Percentiles rank a stretch among this genome's conserved stretches.
Conservation (phyloP, 1,140 invertebrate species). For the Penaeus japonicus region DNA sequence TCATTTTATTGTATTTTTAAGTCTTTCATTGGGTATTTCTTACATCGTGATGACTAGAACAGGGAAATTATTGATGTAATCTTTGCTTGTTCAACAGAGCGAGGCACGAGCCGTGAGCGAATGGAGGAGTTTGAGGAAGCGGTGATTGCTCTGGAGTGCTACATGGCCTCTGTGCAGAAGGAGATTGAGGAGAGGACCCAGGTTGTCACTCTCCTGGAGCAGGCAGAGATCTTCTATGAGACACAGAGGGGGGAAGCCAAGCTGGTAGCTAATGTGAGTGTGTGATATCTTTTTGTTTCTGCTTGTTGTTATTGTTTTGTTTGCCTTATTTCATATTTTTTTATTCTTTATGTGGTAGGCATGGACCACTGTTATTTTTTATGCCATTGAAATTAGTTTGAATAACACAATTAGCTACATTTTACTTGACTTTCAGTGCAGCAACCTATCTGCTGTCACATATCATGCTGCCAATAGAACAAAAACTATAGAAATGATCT, state of each 20-base stretch:
- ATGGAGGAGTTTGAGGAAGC: slow-evolving; percentile 83
- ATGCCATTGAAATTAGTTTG: neutral
- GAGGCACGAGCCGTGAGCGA: slow-evolving; percentile 61
- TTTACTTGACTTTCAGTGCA: neutral
- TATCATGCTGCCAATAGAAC: no score
- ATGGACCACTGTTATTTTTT: neutral
- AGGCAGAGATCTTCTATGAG: slow-evolving; percentile 86
- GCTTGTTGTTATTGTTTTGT: neutral
- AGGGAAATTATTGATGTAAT: no score
- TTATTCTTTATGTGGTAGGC: neutral
- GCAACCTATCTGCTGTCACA: neutral
- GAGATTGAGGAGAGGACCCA: slow-evolving; percentile 82
- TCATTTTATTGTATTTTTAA: no score
- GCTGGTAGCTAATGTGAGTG: slow-evolving; percentile 89
- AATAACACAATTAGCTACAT: neutral
- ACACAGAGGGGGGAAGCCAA: slow-evolving; percentile 90
- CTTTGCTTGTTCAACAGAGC: slow-evolving; percentile 10
- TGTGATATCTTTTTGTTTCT: slow-evolving; percentile 62
- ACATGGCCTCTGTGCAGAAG: slow-evolving; percentile 79
- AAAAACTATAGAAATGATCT: neutral
- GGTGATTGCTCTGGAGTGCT: slow-evolving; percentile 79
- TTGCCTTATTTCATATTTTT: neutral
- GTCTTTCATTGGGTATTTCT: no score
- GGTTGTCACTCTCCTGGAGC: slow-evolving; percentile 78
- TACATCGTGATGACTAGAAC: no score